phyloP scores from a whole-genome alignment of 2,113 vertebrate species.

The Centropristis striata region DNA sequence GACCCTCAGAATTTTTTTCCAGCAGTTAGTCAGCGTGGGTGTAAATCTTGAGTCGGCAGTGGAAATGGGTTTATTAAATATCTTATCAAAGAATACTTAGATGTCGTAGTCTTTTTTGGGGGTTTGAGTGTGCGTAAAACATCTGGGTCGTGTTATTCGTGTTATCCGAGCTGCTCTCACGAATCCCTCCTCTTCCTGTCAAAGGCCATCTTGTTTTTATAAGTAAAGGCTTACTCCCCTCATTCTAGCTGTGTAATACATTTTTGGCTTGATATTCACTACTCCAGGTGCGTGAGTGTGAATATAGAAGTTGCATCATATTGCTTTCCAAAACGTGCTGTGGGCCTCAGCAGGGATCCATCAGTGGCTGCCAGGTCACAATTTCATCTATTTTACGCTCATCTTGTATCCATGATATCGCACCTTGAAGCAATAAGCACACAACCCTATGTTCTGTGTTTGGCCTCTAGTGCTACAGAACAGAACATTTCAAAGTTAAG shows the following conservation, averaged over 20 bases:
- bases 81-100: slow-evolving; percentile 9
- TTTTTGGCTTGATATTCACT: slow-evolving; percentile 3
- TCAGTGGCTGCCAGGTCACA: slow-evolving; percentile 14
- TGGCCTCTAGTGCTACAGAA: slow-evolving; percentile 22
- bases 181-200: slow-evolving; percentile 38
- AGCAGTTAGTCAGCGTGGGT: slow-evolving; percentile 33
- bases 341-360: slow-evolving; percentile 31
- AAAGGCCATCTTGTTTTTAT: slow-evolving; percentile 48
- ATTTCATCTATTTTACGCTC: slow-evolving; percentile 32
- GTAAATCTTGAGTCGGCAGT: not conserved
- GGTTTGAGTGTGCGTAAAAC: slow-evolving; percentile 23
- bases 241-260: slow-evolving; percentile 37
- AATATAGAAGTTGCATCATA: slow-evolving; percentile 21
- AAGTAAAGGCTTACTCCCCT: not conserved
- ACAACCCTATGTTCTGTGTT: slow-evolving; percentile 19
- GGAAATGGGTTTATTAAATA: slow-evolving; percentile 19
- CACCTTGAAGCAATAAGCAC: slow-evolving; percentile 31
- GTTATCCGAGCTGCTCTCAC: slow-evolving; percentile 46
- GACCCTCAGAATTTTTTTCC: slow-evolving; percentile 55
- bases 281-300: slow-evolving; percentile 14
- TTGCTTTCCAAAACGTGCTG: slow-evolving; percentile 16
- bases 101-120: not conserved
- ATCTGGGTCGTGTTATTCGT: slow-evolving; percentile 50
- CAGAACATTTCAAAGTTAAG: slow-evolving; percentile 28
- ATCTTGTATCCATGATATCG: not conserved